Base-by-base conservation (phyloP, 2,113 vertebrate species). In the Coreoperca whiteheadi region DNA sequence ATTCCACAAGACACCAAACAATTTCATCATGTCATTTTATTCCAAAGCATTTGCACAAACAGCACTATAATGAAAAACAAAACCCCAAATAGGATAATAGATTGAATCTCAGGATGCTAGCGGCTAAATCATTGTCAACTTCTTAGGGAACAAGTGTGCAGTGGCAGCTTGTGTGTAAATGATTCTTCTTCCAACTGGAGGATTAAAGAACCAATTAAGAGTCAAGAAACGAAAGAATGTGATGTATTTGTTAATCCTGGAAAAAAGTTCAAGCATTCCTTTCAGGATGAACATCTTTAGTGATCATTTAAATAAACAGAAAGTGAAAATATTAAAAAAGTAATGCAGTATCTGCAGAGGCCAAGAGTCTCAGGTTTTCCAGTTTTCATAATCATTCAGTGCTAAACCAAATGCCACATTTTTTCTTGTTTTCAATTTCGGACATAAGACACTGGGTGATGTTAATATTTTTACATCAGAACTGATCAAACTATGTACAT, bases 41-140 rank as follows among this genome's bases (percentile, higher is more conserved):
- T 95, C 84, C 79, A 93, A 92, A 91, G 73, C 74, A 81, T 85
- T 90, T 82, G 32, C 69, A 88, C 79, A 89, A 87, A 91, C 60
- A 82, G 43, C 71, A 84, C 73, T 59, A 70, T 59, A 82, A 79
- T 74, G 39, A 74, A 88, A 85, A 77, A 77, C 73, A 75, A 89
- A 69, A 65, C 66, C 6, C 11, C 0, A 34, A 74, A 83, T 81
- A 75, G 70, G 39, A 72, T 30, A 80, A 77, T 7, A 74, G 69
- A 51, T 66, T 68, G 53, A 74, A 84, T 66, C 54, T 37, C 25
- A 75, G n/a, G 20, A 50, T 83, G 63, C 43, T 30, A 4, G 28
- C 79, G 69, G 59, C 48, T 76, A 81, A 71, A 78, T 83, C 57
- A 74, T 69, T 72, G 84, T 89, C 54, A 77, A 53, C 64, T 86